phyloP scores from a whole-genome alignment of 2,113 vertebrate genomes.

The Meriones unguiculatus region DNA sequence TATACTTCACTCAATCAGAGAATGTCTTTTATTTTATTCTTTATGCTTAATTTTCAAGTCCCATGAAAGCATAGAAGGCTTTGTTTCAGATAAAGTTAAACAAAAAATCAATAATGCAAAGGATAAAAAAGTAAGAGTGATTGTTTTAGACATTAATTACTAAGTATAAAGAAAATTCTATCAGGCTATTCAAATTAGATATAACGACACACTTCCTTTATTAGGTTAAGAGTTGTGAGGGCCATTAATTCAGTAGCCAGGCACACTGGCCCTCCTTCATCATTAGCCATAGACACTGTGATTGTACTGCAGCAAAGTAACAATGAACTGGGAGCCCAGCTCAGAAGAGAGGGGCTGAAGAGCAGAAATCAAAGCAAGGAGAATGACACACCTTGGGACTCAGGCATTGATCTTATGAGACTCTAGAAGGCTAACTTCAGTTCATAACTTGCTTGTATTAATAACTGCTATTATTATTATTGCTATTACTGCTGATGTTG shows the following conservation, averaged over 20 bases:
- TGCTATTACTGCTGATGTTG: neutral
- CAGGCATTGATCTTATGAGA: neutral
- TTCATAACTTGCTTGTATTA: neutral
- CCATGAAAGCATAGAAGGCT: constrained; percentile 37
- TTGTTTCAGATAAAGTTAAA: constrained; percentile 51
- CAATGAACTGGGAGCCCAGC: neutral
- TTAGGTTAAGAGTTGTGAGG: constrained; percentile 15
- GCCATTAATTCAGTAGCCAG: neutral
- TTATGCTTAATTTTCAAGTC: constrained; percentile 59
- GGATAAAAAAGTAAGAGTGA: constrained; percentile 54
- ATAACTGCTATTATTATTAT: neutral
- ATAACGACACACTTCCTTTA: constrained; percentile 17
- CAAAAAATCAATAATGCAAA: constrained; percentile 49
- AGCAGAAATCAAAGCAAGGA: neutral
- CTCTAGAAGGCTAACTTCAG: neutral
- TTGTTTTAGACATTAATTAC: constrained; percentile 67
- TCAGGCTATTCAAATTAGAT: constrained; percentile 21
- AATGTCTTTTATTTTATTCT: constrained; percentile 23
- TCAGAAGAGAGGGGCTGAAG: constrained; percentile 29
- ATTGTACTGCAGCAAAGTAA: neutral
- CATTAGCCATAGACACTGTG: neutral
- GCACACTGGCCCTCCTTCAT: neutral
- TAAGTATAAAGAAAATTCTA: constrained; percentile 60
- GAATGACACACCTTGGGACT: neutral
- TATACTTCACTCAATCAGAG: too few species aligned